phyloP scores from a whole-genome alignment of 2,797 vertebrate genomes.

The Karalla daura region DNA sequence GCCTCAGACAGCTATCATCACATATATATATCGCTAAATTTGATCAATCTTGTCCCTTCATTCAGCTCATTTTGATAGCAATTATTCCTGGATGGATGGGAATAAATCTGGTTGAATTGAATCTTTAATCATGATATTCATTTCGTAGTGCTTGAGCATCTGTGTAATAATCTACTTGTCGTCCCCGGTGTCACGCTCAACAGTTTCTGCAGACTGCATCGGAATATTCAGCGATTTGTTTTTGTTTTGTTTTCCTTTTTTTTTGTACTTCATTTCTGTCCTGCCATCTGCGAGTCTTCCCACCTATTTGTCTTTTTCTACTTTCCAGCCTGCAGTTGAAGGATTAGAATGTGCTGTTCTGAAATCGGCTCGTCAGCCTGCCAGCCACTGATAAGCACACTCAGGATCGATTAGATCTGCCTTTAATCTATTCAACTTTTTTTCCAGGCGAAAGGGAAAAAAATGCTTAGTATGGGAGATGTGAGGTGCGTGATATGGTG shows the following conservation, averaged over 20 bases:
- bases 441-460: conserved; percentile 39
- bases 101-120: background rate
- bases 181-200: background rate
- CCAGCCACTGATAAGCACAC: conserved; percentile 71
- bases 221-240: background rate
- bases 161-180: background rate
- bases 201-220: background rate
- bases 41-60: background rate
- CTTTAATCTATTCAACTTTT: conserved; percentile 78
- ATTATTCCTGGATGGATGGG: background rate
- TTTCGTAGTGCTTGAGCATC: background rate
- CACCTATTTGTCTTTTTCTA: conserved; percentile 51
- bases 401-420: conserved; percentile 74
- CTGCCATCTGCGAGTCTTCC: conserved; percentile 11
- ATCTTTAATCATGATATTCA: background rate
- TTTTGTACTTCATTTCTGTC: conserved; percentile 1
- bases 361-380: conserved; percentile 72
- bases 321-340: conserved; percentile 50
- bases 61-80: background rate
- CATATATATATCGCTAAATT: background rate
- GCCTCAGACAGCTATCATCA: background rate
- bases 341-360: conserved; percentile 61
- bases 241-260: background rate
- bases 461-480: conserved; percentile 64
- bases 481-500: conserved; percentile 60